These are phyloP conservation scores for Enteromius paludinosus DNA, from an alignment of 2,797 vertebrate species.

Conservation along the genomic window DNA sequence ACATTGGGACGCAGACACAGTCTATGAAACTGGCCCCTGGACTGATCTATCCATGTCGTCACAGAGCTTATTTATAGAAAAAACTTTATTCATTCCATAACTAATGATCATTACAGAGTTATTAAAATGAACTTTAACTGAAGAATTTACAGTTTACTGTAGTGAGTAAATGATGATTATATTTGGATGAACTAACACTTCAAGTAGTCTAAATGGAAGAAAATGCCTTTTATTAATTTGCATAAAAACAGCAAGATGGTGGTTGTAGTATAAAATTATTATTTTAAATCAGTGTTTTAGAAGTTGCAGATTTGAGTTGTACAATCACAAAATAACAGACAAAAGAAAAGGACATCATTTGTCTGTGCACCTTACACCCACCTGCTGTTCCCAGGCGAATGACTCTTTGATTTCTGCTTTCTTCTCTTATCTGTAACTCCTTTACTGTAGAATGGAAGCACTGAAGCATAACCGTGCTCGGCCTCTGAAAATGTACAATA, in stretches of 20 bases:
- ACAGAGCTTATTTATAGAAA: neutral
- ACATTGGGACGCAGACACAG: no score
- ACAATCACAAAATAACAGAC: no score
- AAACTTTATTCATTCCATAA: neutral
- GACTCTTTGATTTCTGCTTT: slow-evolving; percentile 80
- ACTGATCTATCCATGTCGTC: neutral
- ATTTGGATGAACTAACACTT: neutral
- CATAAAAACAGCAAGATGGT: neutral
- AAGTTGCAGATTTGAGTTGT: neutral
- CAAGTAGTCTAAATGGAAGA: neutral
- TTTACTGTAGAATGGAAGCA: slow-evolving; percentile 76
- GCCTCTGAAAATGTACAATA: slow-evolving; percentile 77
- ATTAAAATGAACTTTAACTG: neutral
- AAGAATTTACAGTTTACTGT: neutral
- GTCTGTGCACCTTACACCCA: slow-evolving; percentile 58
- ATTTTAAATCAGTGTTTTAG: neutral
- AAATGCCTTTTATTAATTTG: neutral
- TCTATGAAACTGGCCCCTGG: neutral
- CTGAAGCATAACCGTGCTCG: slow-evolving; percentile 93
- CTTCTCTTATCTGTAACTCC: slow-evolving; percentile 73
- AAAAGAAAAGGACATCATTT: neutral
- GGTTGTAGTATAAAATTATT: neutral
- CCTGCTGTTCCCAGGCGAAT: slow-evolving; percentile 80
- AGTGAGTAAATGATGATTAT: neutral
- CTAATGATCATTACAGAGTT: neutral